Evolutionary conservation across 2,113 vertebrate genomes (phyloP).

Genomic region (Nettapus auritus): DNA sequence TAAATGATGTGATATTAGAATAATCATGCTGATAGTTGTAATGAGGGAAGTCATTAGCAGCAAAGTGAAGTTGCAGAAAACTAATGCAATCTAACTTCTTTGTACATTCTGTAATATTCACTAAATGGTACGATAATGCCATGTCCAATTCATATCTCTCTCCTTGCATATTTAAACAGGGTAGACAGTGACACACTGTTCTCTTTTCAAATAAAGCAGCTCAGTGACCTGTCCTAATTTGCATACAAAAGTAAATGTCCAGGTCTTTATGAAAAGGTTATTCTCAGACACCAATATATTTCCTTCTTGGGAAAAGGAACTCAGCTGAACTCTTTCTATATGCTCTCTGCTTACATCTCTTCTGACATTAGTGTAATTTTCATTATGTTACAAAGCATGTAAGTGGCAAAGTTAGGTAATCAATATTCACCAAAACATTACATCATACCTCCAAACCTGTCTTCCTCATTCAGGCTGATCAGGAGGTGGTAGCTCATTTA

Average conservation of each 20-base stretch:
- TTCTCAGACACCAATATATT: background rate
- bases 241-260: background rate
- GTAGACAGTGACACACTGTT: slow-evolving; percentile 21
- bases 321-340: background rate
- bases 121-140: slow-evolving; percentile 64
- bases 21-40: slow-evolving; percentile 43
- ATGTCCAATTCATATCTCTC: slow-evolving; percentile 53
- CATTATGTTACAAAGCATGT: background rate
- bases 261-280: background rate
- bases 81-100: slow-evolving; percentile 48
- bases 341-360: background rate
- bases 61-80: slow-evolving; percentile 38
- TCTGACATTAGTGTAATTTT: background rate
- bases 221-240: slow-evolving; percentile 10
- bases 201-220: slow-evolving; percentile 30
- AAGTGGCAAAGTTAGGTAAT: background rate
- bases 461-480: background rate
- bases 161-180: slow-evolving; percentile 51
- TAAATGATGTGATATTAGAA: background rate
- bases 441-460: background rate
- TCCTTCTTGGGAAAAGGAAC: background rate
- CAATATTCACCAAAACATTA: background rate
- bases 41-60: slow-evolving; percentile 60
- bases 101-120: slow-evolving; percentile 49
- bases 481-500: background rate